Conservation (phyloP, 2,888 invertebrate species). For the Piscicola geometra region DNA sequence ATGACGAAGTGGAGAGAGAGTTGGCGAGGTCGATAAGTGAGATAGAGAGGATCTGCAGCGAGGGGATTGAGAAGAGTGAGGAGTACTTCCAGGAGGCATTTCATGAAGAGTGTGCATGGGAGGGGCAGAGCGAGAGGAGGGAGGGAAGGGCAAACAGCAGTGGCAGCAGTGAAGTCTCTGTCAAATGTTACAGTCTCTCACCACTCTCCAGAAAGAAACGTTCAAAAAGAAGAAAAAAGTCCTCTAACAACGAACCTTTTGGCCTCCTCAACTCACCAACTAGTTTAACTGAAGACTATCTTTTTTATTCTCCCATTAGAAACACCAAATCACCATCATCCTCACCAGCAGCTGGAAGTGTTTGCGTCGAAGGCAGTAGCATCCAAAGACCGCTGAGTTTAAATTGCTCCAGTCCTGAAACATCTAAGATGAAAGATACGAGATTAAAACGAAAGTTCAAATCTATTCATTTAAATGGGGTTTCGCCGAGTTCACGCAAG, state of each 20-base stretch:
- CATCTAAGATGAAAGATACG: background rate
- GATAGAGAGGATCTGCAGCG: constrained; percentile 19
- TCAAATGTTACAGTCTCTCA: background rate
- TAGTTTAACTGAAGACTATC: background rate
- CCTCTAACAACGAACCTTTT: background rate
- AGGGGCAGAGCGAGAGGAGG: too few relatives aligned
- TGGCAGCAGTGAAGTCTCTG: background rate
- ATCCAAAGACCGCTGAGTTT: background rate
- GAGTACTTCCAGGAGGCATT: constrained; percentile 2
- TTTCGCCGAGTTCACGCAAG: background rate
- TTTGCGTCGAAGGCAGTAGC: too few relatives aligned
- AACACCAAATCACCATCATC: background rate
- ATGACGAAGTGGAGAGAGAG: constrained; percentile 11
- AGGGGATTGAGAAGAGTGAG: constrained; percentile 6
- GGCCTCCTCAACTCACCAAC: background rate
- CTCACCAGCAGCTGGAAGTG: too few relatives aligned
- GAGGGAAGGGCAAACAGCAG: background rate
- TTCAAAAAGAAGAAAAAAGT: background rate
- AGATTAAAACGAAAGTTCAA: background rate
- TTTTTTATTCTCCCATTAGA: background rate
- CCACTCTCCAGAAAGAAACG: background rate
- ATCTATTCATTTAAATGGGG: background rate
- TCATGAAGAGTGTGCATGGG: background rate
- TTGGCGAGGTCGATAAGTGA: constrained; percentile 8
- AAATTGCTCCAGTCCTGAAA: background rate